These are phyloP conservation scores for Darevskia mixta DNA, from an alignment of 2,797 vertebrate genomes.

Conservation along the genomic window DNA sequence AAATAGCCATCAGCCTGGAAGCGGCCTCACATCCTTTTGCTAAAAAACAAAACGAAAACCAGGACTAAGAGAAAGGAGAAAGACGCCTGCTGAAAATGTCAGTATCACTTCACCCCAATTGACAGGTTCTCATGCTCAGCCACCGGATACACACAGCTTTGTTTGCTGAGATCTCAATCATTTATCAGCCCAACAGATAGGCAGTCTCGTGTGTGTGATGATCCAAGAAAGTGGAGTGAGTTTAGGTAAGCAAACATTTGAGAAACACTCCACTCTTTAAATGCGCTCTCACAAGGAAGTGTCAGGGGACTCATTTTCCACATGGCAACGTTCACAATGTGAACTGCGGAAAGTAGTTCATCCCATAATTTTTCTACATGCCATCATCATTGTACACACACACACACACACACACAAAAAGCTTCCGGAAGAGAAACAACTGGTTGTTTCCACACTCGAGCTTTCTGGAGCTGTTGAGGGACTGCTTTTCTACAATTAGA, in stretches of 20 bases:
- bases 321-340: background rate
- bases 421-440: background rate
- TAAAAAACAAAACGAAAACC: too few species aligned
- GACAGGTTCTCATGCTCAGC: background rate
- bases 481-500: constrained; percentile 10
- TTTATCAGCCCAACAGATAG: background rate
- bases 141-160: background rate
- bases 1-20: too few species aligned
- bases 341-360: background rate
- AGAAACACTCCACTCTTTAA: background rate
- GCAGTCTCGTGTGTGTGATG: background rate
- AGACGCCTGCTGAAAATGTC: background rate
- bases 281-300: too few species aligned
- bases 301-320: background rate
- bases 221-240: background rate
- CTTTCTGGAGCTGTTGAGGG: background rate
- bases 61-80: too few species aligned
- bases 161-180: background rate
- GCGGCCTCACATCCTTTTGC: too few species aligned
- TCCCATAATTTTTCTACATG: background rate
- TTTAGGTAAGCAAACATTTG: background rate
- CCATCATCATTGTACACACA: background rate
- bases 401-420: too few species aligned
- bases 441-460: background rate
- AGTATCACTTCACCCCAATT: background rate